These are phyloP conservation scores for Prolemur simus DNA, from an alignment of 2,113 vertebrate species.

Conservation along the genomic window DNA sequence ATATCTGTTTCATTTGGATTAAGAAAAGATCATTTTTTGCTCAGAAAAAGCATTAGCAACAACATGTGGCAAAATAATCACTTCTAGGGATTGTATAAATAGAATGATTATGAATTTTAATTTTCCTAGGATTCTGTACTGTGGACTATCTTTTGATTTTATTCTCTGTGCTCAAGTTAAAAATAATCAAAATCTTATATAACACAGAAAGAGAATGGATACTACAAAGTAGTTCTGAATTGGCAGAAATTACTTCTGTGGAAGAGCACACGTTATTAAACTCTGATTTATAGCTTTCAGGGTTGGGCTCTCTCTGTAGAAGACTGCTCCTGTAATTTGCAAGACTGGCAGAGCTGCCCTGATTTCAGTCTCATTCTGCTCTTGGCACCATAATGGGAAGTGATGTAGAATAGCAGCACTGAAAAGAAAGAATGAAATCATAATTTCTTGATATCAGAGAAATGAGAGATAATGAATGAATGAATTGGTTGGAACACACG, in stretches of 20 bases:
- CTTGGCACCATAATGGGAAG: not conserved
- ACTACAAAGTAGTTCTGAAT: not conserved
- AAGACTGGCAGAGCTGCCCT: not conserved
- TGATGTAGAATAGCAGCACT: not conserved
- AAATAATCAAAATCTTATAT: not conserved
- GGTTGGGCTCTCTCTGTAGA: not conserved
- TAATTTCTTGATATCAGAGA: not conserved
- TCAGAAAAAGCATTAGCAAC: not conserved
- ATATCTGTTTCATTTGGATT: not conserved
- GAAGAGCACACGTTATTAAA: not conserved
- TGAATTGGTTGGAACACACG: not conserved
- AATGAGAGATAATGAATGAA: slow-evolving; percentile 16
- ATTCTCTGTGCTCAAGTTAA: not conserved
- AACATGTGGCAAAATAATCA: not conserved
- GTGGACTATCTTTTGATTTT: not conserved
- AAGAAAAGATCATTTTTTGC: not conserved
- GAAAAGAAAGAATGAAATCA: slow-evolving; percentile 9
- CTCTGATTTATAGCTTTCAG: not conserved
- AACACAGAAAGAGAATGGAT: not conserved
- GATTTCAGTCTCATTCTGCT: not conserved
- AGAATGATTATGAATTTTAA: not conserved
- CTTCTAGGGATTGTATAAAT: not conserved
- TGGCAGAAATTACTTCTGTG: not conserved
- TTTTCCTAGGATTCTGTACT: not conserved
- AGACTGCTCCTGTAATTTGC: not conserved